phyloP scores from a whole-genome alignment of 2,888 invertebrate species.

The Rhagonycha fulva region DNA sequence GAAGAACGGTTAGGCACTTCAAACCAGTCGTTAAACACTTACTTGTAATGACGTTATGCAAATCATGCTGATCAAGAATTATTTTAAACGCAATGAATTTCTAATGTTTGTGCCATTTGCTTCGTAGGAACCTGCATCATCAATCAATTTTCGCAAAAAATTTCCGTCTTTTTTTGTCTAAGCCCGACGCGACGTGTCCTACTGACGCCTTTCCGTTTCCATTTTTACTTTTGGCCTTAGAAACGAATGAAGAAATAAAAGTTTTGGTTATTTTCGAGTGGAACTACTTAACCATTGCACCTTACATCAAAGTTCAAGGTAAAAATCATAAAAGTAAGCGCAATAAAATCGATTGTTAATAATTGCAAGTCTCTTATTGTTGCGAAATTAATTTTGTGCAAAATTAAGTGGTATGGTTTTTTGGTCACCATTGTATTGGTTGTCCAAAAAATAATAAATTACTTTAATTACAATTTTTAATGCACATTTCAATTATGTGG shows the following conservation, averaged over 20 bases:
- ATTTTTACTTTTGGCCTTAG: background rate
- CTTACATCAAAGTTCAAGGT: conserved; percentile 3
- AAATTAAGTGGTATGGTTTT: background rate
- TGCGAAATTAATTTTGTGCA: background rate
- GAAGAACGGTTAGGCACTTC: background rate
- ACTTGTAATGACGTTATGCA: background rate
- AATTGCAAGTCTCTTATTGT: background rate
- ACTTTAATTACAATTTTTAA: background rate
- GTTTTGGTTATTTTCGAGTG: background rate
- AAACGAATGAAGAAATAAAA: background rate
- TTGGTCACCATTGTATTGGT: background rate
- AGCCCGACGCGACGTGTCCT: background rate
- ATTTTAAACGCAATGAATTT: background rate
- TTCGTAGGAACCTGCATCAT: background rate
- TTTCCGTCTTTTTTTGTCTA: background rate
- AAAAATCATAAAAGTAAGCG: background rate
- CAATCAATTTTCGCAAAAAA: background rate
- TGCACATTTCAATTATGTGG: background rate
- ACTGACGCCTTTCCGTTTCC: background rate
- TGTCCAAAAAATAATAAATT: background rate
- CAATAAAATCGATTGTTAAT: conserved; percentile 1
- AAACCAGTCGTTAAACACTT: background rate
- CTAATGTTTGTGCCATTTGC: background rate
- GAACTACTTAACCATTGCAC: background rate
- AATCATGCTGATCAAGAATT: background rate